phyloP scores from a whole-genome alignment of 2,113 vertebrate genomes.

The Chaetorhynchus papuensis region DNA sequence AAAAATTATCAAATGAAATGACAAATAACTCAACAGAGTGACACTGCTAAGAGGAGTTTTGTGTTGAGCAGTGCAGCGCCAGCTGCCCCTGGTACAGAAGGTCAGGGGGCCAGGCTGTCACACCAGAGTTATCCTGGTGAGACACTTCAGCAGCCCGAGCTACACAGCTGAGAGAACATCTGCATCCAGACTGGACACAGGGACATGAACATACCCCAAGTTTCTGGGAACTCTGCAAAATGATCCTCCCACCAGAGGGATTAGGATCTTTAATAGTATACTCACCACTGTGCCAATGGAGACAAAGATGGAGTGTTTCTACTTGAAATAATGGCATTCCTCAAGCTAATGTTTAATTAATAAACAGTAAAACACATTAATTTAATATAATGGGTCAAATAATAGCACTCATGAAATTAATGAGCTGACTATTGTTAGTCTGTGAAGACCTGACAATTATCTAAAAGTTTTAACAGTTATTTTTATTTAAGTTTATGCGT shows the following conservation, averaged over 20 bases:
- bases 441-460: neutral
- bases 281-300: neutral
- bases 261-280: neutral
- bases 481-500: neutral
- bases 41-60: neutral
- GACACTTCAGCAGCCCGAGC: neutral
- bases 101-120: neutral
- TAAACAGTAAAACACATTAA: neutral
- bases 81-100: neutral
- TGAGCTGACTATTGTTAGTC: neutral
- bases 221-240: neutral
- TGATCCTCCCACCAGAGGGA: neutral
- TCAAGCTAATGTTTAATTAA: neutral
- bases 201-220: accelerated
- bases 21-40: neutral
- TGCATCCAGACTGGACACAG: neutral
- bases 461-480: neutral
- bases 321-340: neutral
- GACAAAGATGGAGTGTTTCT: neutral
- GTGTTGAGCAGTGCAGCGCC: neutral
- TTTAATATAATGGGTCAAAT: neutral
- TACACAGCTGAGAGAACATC: neutral
- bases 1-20: neutral
- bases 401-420: neutral
- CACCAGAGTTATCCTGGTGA: neutral